phyloP scores from a whole-genome alignment of 92 coral and sea anemone genomes.

The Zoanthus gigantus region DNA sequence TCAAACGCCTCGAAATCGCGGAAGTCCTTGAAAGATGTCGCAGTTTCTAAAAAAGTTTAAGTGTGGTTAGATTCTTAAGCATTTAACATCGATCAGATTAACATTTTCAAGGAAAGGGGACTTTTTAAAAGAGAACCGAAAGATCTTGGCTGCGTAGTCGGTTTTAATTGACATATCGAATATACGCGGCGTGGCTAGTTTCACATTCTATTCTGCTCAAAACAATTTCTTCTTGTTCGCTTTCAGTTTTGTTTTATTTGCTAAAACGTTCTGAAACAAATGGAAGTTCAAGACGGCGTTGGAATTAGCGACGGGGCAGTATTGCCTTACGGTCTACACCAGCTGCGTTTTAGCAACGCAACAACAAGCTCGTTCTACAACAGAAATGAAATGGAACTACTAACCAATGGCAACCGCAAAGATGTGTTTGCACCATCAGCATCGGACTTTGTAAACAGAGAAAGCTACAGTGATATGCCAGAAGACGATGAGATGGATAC shows the following conservation, averaged over 20 bases:
- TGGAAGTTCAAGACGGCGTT: conserved; percentile 24
- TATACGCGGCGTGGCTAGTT: not conserved
- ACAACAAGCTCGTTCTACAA: not conserved
- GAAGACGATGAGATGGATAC: conserved; percentile 83
- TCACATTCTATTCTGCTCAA: not conserved
- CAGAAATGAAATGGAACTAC: not conserved
- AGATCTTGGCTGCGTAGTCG: not conserved
- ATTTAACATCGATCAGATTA: not conserved
- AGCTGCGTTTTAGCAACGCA: conserved; percentile 1
- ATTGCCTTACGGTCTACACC: not conserved
- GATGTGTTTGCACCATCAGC: not conserved
- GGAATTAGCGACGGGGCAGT: not conserved
- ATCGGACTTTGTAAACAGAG: conserved; percentile 17
- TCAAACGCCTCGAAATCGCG: not conserved
- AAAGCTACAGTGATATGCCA: conserved; percentile 52
- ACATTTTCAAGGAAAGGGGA: not conserved
- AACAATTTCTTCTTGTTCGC: not conserved
- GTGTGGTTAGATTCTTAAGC: not conserved
- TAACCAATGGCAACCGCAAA: not conserved
- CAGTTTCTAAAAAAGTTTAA: not conserved
- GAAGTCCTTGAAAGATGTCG: not conserved
- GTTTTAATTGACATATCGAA: not conserved
- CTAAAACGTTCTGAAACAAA: not conserved
- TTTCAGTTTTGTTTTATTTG: not conserved
- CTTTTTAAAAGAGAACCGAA: conserved; percentile 10